These are phyloP conservation scores for Hippocampus barbouri DNA, from an alignment of 2,113 vertebrate species.

Conservation along the genomic window DNA sequence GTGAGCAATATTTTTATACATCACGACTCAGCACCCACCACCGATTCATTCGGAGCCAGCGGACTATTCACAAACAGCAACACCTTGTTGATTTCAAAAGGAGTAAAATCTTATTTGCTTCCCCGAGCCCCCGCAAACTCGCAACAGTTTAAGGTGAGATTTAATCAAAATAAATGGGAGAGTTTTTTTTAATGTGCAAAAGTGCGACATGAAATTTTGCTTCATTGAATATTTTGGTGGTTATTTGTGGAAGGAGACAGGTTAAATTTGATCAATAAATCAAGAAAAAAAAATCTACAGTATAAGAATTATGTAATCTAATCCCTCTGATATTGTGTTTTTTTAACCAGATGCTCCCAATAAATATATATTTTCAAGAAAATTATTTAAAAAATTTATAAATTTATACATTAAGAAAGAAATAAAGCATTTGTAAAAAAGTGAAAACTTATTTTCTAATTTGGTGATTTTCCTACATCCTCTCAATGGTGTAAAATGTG, in stretches of 20 bases:
- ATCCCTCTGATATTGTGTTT: neutral
- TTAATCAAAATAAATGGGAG: neutral
- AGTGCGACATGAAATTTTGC: neutral
- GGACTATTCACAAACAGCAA: neutral
- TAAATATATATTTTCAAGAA: neutral
- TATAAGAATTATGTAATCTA: neutral
- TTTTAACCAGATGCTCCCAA: neutral
- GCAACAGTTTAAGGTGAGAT: neutral
- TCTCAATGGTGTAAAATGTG: neutral
- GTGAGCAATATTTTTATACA: conserved; percentile 38
- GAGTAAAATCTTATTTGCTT: neutral
- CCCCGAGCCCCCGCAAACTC: too few species aligned
- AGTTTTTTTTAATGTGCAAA: neutral
- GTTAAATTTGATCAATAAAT: neutral
- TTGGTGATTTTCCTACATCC: neutral
- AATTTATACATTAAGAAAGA: neutral
- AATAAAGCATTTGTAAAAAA: neutral
- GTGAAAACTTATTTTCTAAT: neutral
- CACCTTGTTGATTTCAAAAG: neutral
- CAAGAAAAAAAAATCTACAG: neutral
- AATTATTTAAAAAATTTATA: neutral
- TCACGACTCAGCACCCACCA: conserved; percentile 49
- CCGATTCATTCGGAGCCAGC: neutral
- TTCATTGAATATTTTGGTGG: neutral
- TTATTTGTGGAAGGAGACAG: neutral